Conservation (phyloP, 2,888 invertebrate genomes). For the Craniophora ligustri region DNA sequence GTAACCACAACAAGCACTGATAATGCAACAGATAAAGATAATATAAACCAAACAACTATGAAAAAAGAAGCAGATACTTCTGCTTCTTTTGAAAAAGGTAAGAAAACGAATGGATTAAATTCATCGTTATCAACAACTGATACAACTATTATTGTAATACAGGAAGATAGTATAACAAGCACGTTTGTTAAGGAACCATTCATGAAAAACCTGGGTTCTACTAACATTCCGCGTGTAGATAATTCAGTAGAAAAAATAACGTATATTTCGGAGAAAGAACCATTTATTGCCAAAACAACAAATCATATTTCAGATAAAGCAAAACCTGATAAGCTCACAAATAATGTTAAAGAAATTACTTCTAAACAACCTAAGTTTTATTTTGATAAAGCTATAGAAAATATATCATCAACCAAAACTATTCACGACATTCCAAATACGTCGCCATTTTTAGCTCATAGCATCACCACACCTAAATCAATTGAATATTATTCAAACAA, state of each 20-base stretch:
- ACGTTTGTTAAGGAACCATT: no score
- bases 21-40: no score
- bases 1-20: not conserved
- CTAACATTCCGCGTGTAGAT: no score
- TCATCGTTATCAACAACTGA: not conserved
- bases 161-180: no score
- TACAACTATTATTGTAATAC: no score
- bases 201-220: no score
- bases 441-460: not conserved
- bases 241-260: no score
- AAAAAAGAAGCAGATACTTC: not conserved
- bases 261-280: not conserved
- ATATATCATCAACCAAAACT: not conserved
- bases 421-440: not conserved
- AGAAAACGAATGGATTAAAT: not conserved
- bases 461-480: not conserved
- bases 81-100: no score
- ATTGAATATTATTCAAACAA: not conserved
- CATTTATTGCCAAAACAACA: not conserved
- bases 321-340: not conserved
- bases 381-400: not conserved
- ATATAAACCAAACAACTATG: no score
- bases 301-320: no score
- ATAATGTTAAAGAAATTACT: not conserved
- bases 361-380: not conserved